Evolutionary conservation across 2,797 vertebrate genomes (phyloP).

Genomic region (Intellagama lesueurii): DNA sequence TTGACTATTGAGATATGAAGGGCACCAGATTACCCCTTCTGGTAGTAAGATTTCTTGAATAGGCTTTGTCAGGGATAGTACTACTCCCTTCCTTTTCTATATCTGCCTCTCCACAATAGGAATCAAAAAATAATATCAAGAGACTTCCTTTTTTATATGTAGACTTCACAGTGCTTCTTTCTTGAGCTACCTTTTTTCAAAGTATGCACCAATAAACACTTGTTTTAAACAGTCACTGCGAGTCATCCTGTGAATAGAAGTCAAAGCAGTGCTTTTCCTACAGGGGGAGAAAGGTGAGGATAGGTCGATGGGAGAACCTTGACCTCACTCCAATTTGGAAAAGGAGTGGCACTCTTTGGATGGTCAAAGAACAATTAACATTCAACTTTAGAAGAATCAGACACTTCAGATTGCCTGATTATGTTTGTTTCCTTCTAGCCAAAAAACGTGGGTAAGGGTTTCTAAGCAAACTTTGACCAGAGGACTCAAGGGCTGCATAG

Average conservation of each 20-base stretch:
- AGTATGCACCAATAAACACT: constrained; percentile 33
- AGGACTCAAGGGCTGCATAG: too few relatives aligned
- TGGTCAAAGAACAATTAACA: too few relatives aligned
- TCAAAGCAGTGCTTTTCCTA: neutral
- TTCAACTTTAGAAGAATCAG: too few relatives aligned
- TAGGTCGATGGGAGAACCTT: too few relatives aligned
- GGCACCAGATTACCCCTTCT: neutral
- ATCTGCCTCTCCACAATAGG: neutral
- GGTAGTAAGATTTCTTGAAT: neutral
- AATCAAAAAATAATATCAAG: neutral
- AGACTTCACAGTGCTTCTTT: constrained; percentile 21
- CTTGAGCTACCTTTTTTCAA: constrained; percentile 5
- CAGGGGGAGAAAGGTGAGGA: too few relatives aligned
- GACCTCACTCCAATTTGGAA: too few relatives aligned
- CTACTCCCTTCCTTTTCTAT: neutral
- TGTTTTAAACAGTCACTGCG: constrained; percentile 17
- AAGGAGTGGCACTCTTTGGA: too few relatives aligned
- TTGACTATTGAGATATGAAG: neutral
- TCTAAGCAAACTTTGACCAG: too few relatives aligned
- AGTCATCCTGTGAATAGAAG: neutral
- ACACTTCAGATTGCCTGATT: too few relatives aligned
- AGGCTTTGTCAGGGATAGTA: neutral
- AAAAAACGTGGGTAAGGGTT: too few relatives aligned
- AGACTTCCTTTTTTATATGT: constrained; percentile 20
- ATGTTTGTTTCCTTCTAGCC: too few relatives aligned